Base-by-base conservation (phyloP, 64 coral and sea anemone genomes). In the Actinia equina region DNA sequence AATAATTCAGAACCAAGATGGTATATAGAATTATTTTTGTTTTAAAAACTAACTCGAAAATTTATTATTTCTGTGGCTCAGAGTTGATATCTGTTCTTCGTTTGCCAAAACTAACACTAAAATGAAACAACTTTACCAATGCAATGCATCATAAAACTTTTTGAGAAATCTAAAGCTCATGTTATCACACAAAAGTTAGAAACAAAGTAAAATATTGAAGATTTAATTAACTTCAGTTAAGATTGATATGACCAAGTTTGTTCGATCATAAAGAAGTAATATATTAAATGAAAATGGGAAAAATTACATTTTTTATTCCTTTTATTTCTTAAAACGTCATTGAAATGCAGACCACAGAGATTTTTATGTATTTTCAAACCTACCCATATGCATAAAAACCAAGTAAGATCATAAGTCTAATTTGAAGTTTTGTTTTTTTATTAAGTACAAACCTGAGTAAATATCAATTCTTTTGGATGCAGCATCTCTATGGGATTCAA, bases 391-490 rank as follows among this genome's bases (percentile, higher is more conserved):
- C 4, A 74, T 37, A 18, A 1, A 74, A 74, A 71, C 7, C 7
- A 74, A 11, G 55, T 57, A 57, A 11, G 10, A 41, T 74, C 22
- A 74, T 8, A 27, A 4, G n/a, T 6, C 22, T 69, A 67, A 67
- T 67, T 20, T 67, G 7, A n/a, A 67, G 63, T 69, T 15, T 27
- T 37, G 30, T 37, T 37, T 37, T n/a, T 81, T 82, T 19, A 82
- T 85, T 80, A 63, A 17, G 46, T 81, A 98, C 97, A 92, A 99
- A 99, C 97, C 97, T 99, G 97, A 82, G 88, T 91, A 99, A 44
- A 99, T 90, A 85, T 99, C 93, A 59, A 99, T 99, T 77, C 88
- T 90, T 13, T 87, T 92, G 16, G 97, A 94, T 6, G 88, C 84
- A 17, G 97, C 97, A 86, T 99, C 97, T 91, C 97, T 99, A 76